phyloP scores from a whole-genome alignment of 2,888 invertebrate genomes.

The Conchocele bisecta region DNA sequence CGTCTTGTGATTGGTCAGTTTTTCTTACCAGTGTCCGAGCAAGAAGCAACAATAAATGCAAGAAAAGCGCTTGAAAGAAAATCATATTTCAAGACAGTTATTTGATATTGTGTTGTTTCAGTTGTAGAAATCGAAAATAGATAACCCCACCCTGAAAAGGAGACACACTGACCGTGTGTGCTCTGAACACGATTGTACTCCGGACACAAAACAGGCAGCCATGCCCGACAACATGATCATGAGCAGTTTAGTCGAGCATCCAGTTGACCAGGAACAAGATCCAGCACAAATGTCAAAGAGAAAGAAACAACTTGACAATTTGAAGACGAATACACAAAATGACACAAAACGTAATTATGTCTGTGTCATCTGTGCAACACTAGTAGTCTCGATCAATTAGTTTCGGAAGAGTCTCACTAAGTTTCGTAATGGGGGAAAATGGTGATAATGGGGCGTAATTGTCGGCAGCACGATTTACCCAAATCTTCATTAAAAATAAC shows the following conservation, averaged over 20 bases:
- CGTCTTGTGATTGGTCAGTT: no score
- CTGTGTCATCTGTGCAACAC: not conserved
- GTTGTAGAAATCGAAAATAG: constrained; percentile 77
- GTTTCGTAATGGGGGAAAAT: no score
- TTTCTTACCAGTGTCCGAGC: no score
- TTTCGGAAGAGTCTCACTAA: no score
- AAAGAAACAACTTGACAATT: constrained; percentile 56
- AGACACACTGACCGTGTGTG: constrained; percentile 74
- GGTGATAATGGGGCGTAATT: no score
- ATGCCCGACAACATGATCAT: constrained; percentile 6
- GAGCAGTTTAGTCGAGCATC: constrained; percentile 2
- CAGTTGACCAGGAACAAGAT: constrained; percentile 38
- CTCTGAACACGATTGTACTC: constrained; percentile 35
- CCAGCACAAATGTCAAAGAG: constrained; percentile 48
- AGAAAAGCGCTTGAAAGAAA: no score
- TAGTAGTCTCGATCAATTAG: no score
- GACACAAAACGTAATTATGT: constrained; percentile 27
- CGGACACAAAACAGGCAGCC: constrained; percentile 34
- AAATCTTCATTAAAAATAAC: no score
- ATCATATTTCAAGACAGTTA: no score
- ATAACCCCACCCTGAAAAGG: constrained; percentile 68
- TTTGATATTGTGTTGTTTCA: no score
- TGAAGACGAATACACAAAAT: constrained; percentile 34
- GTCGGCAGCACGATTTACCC: no score
- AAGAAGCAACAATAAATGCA: no score